phyloP scores from a whole-genome alignment of 1,140 invertebrate species.

The Drosophila chauvacae region DNA sequence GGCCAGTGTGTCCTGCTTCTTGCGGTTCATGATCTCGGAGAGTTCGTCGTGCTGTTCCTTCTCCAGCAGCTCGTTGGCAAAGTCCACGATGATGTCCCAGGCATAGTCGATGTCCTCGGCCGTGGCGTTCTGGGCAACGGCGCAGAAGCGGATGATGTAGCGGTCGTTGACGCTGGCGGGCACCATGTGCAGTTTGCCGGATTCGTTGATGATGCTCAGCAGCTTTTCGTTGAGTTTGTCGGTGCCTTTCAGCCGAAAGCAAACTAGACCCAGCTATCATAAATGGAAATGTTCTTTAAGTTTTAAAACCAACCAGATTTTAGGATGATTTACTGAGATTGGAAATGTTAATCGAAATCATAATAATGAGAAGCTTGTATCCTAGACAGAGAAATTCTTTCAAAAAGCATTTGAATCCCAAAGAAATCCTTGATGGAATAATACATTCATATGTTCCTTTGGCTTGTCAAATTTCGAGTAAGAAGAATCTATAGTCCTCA shows the following conservation, averaged over 20 bases:
- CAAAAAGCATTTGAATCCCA: not conserved
- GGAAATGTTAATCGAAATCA: not conserved
- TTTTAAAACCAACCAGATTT: not conserved
- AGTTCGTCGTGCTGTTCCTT: constrained; percentile 89
- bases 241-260: constrained; percentile 93
- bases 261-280: constrained; percentile 91
- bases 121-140: constrained; percentile 95
- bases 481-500: not conserved
- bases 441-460: too few relatives aligned
- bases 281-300: not conserved
- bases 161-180: constrained; percentile 95
- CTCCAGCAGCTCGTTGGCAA: constrained; percentile 92
- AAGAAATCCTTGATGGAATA: not conserved
- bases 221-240: constrained; percentile 97
- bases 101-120: constrained; percentile 95
- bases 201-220: constrained; percentile 96
- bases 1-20: constrained; percentile 90
- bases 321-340: not conserved
- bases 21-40: constrained; percentile 88
- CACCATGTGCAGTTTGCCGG: constrained; percentile 98
- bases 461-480: not conserved
- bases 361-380: not conserved
- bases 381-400: not conserved
- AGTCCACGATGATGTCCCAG: constrained; percentile 95
- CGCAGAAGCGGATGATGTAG: constrained; percentile 97